These are phyloP conservation scores for Drosophila oshimai DNA, from an alignment of 1,140 invertebrate genomes.

Conservation along the genomic window DNA sequence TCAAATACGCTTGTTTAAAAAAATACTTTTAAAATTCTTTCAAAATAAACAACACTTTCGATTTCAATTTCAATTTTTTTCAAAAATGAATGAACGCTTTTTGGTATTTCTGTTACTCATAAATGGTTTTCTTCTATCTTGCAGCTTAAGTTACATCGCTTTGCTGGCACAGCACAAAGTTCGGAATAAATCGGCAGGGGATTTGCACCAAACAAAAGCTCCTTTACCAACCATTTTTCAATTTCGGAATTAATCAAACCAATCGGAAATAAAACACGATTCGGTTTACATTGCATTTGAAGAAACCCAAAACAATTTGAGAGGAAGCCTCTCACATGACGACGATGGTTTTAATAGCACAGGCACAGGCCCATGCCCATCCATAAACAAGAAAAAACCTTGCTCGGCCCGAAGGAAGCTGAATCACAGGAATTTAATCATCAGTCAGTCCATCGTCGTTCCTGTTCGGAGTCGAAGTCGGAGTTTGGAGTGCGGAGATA, in stretches of 20 bases:
- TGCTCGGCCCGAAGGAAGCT: constrained; percentile 15
- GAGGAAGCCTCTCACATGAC: not conserved
- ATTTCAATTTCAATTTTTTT: too few species aligned
- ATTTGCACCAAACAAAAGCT: not conserved
- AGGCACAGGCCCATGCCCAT: not conserved
- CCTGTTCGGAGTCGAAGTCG: too few species aligned
- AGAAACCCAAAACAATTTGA: not conserved
- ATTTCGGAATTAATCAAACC: constrained; percentile 24
- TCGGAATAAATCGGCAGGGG: not conserved
- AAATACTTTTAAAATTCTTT: too few species aligned
- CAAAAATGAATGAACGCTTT: too few species aligned
- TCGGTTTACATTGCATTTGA: not conserved
- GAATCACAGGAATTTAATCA: constrained; percentile 74
- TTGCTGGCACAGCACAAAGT: not conserved
- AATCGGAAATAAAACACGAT: constrained; percentile 23
- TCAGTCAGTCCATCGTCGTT: constrained; percentile 14
- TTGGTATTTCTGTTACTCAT: not conserved
- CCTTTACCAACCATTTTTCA: not conserved
- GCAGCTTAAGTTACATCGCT: constrained; percentile 6
- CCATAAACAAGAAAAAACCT: not conserved
- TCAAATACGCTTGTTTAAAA: too few species aligned
- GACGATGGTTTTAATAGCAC: constrained; percentile 15
- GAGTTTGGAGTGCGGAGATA: constrained; percentile 1
- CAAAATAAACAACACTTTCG: too few species aligned
- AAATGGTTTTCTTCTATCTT: not conserved